Evolutionary conservation across 2,797 vertebrate genomes (phyloP).

Genomic region (Rhyacichthys aspro): DNA sequence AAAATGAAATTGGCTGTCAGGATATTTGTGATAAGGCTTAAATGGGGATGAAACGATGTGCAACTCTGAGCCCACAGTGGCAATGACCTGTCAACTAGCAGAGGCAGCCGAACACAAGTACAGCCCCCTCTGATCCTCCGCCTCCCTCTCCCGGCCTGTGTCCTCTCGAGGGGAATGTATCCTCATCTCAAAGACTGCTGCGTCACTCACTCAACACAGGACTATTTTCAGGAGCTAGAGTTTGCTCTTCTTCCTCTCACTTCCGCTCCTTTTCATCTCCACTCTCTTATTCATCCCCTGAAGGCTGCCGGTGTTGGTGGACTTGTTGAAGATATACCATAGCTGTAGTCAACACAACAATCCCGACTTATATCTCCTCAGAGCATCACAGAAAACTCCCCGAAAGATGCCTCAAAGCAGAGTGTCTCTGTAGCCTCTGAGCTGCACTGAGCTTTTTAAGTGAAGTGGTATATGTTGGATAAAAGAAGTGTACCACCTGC

Average conservation of each 20-base stretch:
- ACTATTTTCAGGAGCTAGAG: conserved; percentile 67
- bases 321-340: conserved; percentile 66
- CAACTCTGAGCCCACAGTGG: conserved; percentile 40
- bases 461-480: conserved; percentile 44
- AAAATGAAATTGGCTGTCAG: conserved; percentile 34
- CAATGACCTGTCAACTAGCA: conserved; percentile 61
- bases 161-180: conserved; percentile 32
- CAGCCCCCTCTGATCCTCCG: conserved; percentile 54
- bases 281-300: conserved; percentile 48
- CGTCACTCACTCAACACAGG: conserved; percentile 55
- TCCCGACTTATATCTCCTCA: conserved; percentile 53
- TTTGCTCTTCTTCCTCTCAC: conserved; percentile 63
- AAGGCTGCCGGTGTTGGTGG: conserved; percentile 49
- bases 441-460: conserved; percentile 43
- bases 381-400: conserved; percentile 58
- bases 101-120: conserved; percentile 30
- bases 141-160: conserved; percentile 23
- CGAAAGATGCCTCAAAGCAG: conserved; percentile 56
- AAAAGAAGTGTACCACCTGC: conserved; percentile 35
- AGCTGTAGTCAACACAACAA: conserved; percentile 57
- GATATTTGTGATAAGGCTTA: conserved; percentile 56
- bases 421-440: conserved; percentile 34
- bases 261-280: conserved; percentile 64
- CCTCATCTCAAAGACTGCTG: conserved; percentile 65
- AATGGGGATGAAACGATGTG: conserved; percentile 54